These are phyloP conservation scores for Ornithoptera priamus DNA, from an alignment of 2,888 invertebrate species.

Conservation along the genomic window DNA sequence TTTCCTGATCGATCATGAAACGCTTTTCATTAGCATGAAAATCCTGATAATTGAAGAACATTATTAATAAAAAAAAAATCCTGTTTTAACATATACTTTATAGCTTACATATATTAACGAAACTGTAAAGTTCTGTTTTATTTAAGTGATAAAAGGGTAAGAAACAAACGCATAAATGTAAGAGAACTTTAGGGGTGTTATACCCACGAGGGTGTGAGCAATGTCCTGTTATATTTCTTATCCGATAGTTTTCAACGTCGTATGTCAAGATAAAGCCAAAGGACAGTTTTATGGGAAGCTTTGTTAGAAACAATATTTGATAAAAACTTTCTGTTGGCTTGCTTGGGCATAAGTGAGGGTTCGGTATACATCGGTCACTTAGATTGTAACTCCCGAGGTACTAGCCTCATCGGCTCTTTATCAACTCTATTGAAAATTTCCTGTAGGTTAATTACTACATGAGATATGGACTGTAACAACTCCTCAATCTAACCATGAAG, in stretches of 20 bases:
- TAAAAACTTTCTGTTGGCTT: not conserved
- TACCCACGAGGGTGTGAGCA: not conserved
- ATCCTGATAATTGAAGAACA: not conserved
- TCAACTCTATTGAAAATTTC: not conserved
- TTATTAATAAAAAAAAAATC: too few relatives aligned
- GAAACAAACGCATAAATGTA: not conserved
- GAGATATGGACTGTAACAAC: not conserved
- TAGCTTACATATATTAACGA: too few relatives aligned
- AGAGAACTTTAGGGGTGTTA: not conserved
- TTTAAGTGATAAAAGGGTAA: not conserved
- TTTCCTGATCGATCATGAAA: not conserved
- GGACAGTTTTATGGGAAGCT: constrained; percentile 1
- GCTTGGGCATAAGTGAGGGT: not conserved
- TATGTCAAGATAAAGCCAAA: constrained; percentile 8
- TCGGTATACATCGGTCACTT: not conserved
- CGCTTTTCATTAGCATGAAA: not conserved
- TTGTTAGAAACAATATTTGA: constrained; percentile 6
- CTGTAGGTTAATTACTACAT: not conserved
- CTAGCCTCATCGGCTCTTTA: not conserved
- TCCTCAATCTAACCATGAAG: too few relatives aligned
- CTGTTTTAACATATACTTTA: too few relatives aligned
- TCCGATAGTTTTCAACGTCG: not conserved
- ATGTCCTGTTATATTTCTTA: constrained; percentile 5
- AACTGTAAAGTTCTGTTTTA: too few relatives aligned
- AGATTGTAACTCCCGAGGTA: not conserved